Evolutionary conservation across 1,140 invertebrate genomes (phyloP).

Genomic region (Cylas formicarius): DNA sequence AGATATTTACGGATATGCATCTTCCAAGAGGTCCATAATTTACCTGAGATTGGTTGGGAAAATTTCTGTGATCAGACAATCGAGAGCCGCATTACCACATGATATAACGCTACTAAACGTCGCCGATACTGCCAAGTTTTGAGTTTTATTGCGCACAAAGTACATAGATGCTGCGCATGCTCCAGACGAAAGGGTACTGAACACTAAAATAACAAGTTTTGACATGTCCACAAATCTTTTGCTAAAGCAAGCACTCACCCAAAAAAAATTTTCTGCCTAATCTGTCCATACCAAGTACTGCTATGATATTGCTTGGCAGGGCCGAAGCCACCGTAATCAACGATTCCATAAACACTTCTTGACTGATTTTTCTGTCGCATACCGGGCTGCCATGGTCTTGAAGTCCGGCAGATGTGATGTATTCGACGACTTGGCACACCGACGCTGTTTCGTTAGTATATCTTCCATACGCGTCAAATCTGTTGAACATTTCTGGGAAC

Average conservation of each 20-base stretch:
- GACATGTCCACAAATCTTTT: constrained; percentile 1
- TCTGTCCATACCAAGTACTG: constrained; percentile 65
- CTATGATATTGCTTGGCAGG: constrained; percentile 75
- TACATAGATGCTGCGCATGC: constrained; percentile 76
- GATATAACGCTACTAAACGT: constrained; percentile 82
- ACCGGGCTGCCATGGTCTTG: constrained; percentile 50
- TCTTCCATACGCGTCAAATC: constrained; percentile 64
- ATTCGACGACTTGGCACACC: constrained; percentile 70
- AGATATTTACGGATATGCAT: constrained; percentile 1
- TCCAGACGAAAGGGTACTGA: constrained; percentile 79
- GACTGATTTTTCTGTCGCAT: constrained; percentile 64
- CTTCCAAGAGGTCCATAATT: neutral
- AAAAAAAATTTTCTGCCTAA: constrained; percentile 84
- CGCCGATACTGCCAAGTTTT: constrained; percentile 76
- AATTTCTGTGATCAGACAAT: constrained; percentile 82
- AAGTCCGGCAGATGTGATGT: constrained; percentile 59
- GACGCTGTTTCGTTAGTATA: constrained; percentile 52
- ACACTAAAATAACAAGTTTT: constrained; percentile 52
- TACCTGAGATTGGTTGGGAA: constrained; percentile 78
- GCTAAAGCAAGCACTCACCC: constrained; percentile 44
- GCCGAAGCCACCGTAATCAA: constrained; percentile 78
- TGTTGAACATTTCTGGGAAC: constrained; percentile 84
- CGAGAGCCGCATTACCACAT: constrained; percentile 79
- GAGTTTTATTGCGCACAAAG: constrained; percentile 72
- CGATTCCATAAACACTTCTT: constrained; percentile 75